phyloP scores from a whole-genome alignment of 2,113 vertebrate species.

The Plectropomus leopardus region DNA sequence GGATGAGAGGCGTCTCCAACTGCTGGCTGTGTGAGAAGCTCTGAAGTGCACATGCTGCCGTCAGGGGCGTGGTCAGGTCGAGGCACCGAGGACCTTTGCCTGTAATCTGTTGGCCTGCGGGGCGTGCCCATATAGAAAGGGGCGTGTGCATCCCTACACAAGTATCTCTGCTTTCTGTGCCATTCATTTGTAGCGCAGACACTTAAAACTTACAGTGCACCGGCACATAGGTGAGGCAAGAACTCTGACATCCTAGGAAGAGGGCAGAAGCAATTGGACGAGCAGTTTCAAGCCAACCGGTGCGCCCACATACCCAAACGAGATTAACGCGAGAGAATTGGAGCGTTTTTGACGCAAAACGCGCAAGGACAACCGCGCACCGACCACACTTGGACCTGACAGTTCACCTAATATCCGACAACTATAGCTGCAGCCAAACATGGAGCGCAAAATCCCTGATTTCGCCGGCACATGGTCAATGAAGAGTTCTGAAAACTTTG shows the following conservation, averaged over 20 bases:
- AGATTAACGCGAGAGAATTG: conserved; percentile 1
- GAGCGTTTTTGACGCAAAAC: conserved; percentile 27
- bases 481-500: conserved; percentile 93
- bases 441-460: conserved; percentile 88
- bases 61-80: conserved; percentile 56
- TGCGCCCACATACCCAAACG: neutral
- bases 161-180: conserved; percentile 55
- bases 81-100: conserved; percentile 9
- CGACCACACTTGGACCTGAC: conserved; percentile 51
- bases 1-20: conserved; percentile 39
- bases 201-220: conserved; percentile 48
- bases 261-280: conserved; percentile 33
- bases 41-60: conserved; percentile 50
- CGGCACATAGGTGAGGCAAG: conserved; percentile 47
- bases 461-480: conserved; percentile 95
- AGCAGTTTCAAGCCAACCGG: conserved; percentile 5
- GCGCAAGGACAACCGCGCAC: conserved; percentile 13
- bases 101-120: conserved; percentile 31
- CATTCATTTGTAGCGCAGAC: conserved; percentile 69
- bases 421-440: conserved; percentile 48
- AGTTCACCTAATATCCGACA: neutral
- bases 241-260: conserved; percentile 21
- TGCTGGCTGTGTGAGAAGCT: neutral
- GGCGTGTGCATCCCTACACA: conserved; percentile 64
- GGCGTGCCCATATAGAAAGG: conserved; percentile 67